phyloP scores from a whole-genome alignment of 2,113 vertebrate genomes.

The Chamaea fasciata region DNA sequence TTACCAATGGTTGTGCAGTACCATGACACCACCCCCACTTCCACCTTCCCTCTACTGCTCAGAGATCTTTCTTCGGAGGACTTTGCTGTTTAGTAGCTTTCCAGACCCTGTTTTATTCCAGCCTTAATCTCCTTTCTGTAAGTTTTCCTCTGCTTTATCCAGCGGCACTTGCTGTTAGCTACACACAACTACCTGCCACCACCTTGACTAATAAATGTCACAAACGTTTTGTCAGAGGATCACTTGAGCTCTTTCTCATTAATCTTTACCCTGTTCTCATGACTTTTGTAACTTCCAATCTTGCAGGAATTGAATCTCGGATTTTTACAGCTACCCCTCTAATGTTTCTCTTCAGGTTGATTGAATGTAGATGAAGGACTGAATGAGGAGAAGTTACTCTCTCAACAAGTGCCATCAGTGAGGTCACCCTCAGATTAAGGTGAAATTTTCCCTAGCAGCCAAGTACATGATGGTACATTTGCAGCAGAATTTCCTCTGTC shows the following conservation, averaged over 20 bases:
- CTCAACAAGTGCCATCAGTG: background rate
- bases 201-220: background rate
- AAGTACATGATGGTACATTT: background rate
- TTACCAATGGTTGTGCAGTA: background rate
- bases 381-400: background rate
- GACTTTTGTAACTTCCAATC: background rate
- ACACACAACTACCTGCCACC: background rate
- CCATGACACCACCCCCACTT: fast-evolving
- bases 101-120: background rate
- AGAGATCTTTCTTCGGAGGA: background rate
- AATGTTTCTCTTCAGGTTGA: background rate
- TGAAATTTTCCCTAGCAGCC: background rate
- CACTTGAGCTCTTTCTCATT: background rate
- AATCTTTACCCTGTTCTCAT: background rate
- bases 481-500: background rate
- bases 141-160: background rate
- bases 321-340: background rate
- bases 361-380: background rate
- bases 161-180: background rate
- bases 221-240: background rate
- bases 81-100: background rate
- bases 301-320: background rate
- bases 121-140: background rate
- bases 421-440: background rate
- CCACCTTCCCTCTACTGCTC: background rate